Conservation (phyloP, 2,113 vertebrate genomes). For the Bagarius yarrelli region DNA sequence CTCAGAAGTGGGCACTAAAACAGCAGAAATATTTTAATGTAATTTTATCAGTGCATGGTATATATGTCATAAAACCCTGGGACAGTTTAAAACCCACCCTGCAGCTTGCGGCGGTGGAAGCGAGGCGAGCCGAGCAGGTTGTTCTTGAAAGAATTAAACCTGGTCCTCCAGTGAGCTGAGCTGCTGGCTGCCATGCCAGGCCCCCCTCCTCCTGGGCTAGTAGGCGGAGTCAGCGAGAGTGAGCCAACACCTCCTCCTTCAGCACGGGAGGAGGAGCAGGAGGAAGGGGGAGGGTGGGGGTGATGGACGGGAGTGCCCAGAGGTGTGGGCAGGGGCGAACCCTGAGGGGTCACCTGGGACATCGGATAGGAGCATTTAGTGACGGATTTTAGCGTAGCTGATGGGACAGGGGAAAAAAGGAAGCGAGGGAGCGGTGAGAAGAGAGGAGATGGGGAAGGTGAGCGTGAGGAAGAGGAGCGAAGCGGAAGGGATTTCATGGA, state of each 20-base stretch:
- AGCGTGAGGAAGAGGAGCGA: constrained; percentile 75
- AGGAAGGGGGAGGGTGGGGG: constrained; percentile 72
- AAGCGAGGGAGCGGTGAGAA: constrained; percentile 76
- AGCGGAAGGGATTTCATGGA: constrained; percentile 81
- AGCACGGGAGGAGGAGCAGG: constrained; percentile 76
- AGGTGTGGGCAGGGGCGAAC: constrained; percentile 85
- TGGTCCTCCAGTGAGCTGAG: constrained; percentile 84
- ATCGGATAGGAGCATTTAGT: constrained; percentile 78
- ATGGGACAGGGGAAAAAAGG: constrained; percentile 79
- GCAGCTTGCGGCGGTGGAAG: constrained; percentile 90
- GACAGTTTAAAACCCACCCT: constrained; percentile 69
- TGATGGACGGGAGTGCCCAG: constrained; percentile 83
- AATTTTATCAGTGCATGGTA: background rate
- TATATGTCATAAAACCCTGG: background rate
- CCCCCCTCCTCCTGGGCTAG: constrained; percentile 84
- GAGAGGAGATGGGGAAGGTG: constrained; percentile 75
- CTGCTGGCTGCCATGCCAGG: constrained; percentile 77
- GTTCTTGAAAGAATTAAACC: constrained; percentile 92
- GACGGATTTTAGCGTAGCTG: constrained; percentile 76
- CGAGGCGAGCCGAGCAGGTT: constrained; percentile 88
- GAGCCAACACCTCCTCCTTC: constrained; percentile 73
- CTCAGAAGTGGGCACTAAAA: constrained; percentile 87
- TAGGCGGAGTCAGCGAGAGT: constrained; percentile 80
- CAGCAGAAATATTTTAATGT: constrained; percentile 4
- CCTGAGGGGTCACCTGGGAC: constrained; percentile 84